Evolutionary conservation across 2,888 invertebrate genomes (phyloP), one percentile per base, ranked within the genome.

Genomic region (Orthosia cruda): DNA sequence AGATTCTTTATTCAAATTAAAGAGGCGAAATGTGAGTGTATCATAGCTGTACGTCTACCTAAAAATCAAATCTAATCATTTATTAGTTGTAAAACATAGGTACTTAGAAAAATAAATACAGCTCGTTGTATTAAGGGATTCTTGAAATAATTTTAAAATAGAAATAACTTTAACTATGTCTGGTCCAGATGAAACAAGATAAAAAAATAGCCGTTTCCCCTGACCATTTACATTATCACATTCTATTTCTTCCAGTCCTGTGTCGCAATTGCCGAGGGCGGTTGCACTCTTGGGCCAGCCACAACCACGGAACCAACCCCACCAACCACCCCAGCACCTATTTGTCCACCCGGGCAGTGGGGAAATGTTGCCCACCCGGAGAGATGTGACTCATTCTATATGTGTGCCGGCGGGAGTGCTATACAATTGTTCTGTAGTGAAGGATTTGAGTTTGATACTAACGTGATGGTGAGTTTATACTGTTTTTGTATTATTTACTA

Each of bases 361-460:
- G 85, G 83, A 0, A 82, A 79, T 16, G 32, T 86, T 3, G 68
- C 86, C 7, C 74, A 86, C 58, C 84, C 87, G 0, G 55, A 58
- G 0, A 18, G 50, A 3, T 86, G 86, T 61, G 52, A 78, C 23
- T 76, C 79, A 4, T 86, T 84, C 62, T 86, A 87, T 59, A 82
- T 89, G 83, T 93, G 93, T 59, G 73, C 85, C 0, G 89, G 81
- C 3, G 92, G 92, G 0, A 73, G 58, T 3, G 79, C 87, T 0
- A 82, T 89, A n/a, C 87, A 80, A 13, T 68, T 91, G 15, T 84
- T 69, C 57, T 93, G 93, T 65, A 81, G 81, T 3, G 74, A 79
- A 1, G 91, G 91, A 3, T 88, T 84, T 9, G 92, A 93, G 68
- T 93, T 88, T 40, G 88, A 91, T 68, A 81, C 84, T 2, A 49